Evolutionary conservation across 2,888 invertebrate genomes (phyloP).

Genomic region (Patella caerulea): DNA sequence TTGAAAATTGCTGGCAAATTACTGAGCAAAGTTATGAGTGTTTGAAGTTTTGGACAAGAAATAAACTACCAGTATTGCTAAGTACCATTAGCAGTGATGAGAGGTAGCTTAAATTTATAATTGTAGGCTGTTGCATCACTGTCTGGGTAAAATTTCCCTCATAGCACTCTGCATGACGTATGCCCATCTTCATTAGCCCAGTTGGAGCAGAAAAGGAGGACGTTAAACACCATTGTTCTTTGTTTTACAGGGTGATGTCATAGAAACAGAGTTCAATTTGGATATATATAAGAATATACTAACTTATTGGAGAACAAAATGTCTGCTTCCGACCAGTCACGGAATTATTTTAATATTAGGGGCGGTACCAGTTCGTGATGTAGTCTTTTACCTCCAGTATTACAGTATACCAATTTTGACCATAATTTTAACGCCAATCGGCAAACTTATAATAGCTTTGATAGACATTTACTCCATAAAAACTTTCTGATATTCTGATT

Average conservation of each 20-base stretch:
- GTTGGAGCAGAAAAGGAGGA: too few relatives aligned
- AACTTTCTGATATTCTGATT: too few relatives aligned
- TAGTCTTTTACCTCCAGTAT: conserved; percentile 66
- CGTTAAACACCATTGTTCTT: neutral
- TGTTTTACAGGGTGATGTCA: conserved; percentile 55
- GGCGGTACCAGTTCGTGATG: conserved; percentile 56
- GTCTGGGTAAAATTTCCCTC: too few relatives aligned
- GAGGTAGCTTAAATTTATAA: too few relatives aligned
- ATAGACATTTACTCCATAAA: conserved; percentile 45
- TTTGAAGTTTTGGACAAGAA: too few relatives aligned
- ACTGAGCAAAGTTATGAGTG: too few relatives aligned
- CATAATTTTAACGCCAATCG: conserved; percentile 60
- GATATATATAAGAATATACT: conserved; percentile 47
- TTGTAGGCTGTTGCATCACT: too few relatives aligned
- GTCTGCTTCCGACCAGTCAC: conserved; percentile 55
- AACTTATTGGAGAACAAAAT: conserved; percentile 61
- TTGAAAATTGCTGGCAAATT: too few relatives aligned
- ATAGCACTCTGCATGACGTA: too few relatives aligned
- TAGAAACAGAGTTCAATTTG: conserved; percentile 49
- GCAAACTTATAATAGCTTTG: conserved; percentile 58
- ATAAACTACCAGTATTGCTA: too few relatives aligned
- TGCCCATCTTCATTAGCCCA: too few relatives aligned
- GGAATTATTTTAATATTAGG: conserved; percentile 61
- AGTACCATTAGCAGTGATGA: too few relatives aligned
- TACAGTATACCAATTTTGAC: conserved; percentile 65